These are phyloP conservation scores for Heliconius himera DNA, from an alignment of 1,140 invertebrate genomes.

Conservation along the genomic window DNA sequence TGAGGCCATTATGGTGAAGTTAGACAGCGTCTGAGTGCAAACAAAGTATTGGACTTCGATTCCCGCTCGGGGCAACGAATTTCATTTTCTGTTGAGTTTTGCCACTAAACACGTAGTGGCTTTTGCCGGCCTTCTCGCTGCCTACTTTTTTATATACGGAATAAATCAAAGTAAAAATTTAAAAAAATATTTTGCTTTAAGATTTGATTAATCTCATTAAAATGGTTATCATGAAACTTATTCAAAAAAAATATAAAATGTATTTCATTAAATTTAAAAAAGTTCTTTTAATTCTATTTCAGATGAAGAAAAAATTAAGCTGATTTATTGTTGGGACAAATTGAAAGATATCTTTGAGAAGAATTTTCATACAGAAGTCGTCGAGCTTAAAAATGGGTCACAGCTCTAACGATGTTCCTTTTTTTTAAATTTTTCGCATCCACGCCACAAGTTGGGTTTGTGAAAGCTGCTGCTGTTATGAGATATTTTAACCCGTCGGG, in stretches of 20 bases:
- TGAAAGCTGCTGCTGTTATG: conserved; percentile 40
- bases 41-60: too few species aligned
- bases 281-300: neutral
- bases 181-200: too few species aligned
- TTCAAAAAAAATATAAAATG: neutral
- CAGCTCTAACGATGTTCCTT: conserved; percentile 60
- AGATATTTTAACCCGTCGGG: conserved; percentile 38
- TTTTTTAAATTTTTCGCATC: conserved; percentile 52
- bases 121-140: too few species aligned
- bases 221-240: neutral
- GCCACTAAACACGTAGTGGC: too few species aligned
- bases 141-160: too few species aligned
- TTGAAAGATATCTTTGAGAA: conserved; percentile 40
- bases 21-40: too few species aligned
- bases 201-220: neutral
- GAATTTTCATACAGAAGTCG: conserved; percentile 24
- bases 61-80: too few species aligned
- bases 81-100: too few species aligned
- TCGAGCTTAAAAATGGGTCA: conserved; percentile 55
- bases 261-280: neutral
- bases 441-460: conserved; percentile 40
- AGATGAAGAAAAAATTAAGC: conserved; percentile 28
- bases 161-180: too few species aligned
- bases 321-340: conserved; percentile 33
- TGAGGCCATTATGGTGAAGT: too few species aligned